phyloP scores from a whole-genome alignment of 2,888 invertebrate species.

The Anarsia innoxiella region DNA sequence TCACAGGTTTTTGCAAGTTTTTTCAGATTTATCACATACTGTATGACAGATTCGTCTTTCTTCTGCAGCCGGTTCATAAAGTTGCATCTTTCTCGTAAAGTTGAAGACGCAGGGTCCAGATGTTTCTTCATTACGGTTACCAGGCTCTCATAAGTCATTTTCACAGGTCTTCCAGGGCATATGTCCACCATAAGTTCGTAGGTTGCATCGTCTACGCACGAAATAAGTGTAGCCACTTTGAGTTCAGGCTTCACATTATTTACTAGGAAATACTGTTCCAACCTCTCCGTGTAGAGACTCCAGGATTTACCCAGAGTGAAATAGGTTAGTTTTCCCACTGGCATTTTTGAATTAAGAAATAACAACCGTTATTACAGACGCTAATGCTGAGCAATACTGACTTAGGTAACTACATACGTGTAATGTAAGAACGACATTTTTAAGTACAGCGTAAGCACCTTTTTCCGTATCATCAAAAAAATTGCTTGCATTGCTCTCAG shows the following conservation, averaged over 20 bases:
- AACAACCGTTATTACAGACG: no score
- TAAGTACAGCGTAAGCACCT: conserved; percentile 6
- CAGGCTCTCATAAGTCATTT: conserved; percentile 1
- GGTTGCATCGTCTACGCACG: conserved; percentile 6
- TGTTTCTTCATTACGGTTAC: conserved; percentile 5
- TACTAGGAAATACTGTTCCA: conserved; percentile 11
- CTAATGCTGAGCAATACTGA: no score
- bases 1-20: conserved; percentile 7
- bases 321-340: conserved; percentile 4
- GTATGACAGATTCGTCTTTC: not conserved
- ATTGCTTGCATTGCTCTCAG: conserved; percentile 4
- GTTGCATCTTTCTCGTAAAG: conserved; percentile 3
- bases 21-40: conserved; percentile 5
- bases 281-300: conserved; percentile 6
- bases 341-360: no score
- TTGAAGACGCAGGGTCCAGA: conserved; percentile 4
- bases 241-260: conserved; percentile 8
- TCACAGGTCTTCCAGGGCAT: conserved; percentile 6
- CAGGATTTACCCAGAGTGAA: conserved; percentile 6
- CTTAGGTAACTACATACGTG: not conserved
- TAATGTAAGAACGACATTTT: no score
- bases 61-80: conserved; percentile 4
- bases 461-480: conserved; percentile 14
- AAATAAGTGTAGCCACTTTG: conserved; percentile 4
- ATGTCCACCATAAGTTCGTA: conserved; percentile 11